Conservation (phyloP, 1,140 invertebrate genomes). For the Trichomalopsis sarcophagae region DNA sequence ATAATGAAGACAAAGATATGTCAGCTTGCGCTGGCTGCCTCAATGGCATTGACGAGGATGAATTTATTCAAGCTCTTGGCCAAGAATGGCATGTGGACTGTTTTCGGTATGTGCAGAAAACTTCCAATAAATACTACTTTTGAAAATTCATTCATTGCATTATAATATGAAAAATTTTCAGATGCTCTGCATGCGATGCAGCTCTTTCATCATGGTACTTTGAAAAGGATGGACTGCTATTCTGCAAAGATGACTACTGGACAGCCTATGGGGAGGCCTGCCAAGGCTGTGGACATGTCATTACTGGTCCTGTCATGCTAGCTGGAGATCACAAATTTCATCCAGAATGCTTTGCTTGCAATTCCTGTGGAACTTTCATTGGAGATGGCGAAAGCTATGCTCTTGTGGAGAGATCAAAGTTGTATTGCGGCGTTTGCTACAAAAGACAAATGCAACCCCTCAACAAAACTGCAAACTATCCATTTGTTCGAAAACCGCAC, state of each 20-base stretch:
- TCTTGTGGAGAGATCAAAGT: slow-evolving; percentile 89
- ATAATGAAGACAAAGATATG: slow-evolving; percentile 51
- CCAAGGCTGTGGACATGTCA: slow-evolving; percentile 90
- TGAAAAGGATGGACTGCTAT: slow-evolving; percentile 91
- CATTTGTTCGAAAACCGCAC: slow-evolving; percentile 80
- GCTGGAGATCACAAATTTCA: slow-evolving; percentile 96
- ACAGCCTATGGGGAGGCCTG: slow-evolving; percentile 90
- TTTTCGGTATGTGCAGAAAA: slow-evolving; percentile 79
- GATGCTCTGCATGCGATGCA: slow-evolving; percentile 91
- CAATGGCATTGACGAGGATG: slow-evolving; percentile 83
- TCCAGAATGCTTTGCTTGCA: slow-evolving; percentile 95
- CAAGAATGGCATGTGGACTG: slow-evolving; percentile 93
- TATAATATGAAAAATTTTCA: slow-evolving; percentile 66
- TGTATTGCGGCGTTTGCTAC: slow-evolving; percentile 83
- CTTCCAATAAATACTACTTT: neutral
- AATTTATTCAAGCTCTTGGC: slow-evolving; percentile 85
- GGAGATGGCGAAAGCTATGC: slow-evolving; percentile 95
- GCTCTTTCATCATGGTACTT: slow-evolving; percentile 94
- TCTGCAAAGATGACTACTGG: slow-evolving; percentile 94
- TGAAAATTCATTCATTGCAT: neutral
- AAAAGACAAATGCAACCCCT: slow-evolving; percentile 77
- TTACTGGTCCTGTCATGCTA: slow-evolving; percentile 95
- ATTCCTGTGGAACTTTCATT: slow-evolving; percentile 87
- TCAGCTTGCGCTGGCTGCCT: slow-evolving; percentile 82
- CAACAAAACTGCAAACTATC: slow-evolving; percentile 75